Evolutionary conservation across 2,113 vertebrate genomes (phyloP), one percentile per base, ranked within the genome.

Genomic region (Willisornis vidua): DNA sequence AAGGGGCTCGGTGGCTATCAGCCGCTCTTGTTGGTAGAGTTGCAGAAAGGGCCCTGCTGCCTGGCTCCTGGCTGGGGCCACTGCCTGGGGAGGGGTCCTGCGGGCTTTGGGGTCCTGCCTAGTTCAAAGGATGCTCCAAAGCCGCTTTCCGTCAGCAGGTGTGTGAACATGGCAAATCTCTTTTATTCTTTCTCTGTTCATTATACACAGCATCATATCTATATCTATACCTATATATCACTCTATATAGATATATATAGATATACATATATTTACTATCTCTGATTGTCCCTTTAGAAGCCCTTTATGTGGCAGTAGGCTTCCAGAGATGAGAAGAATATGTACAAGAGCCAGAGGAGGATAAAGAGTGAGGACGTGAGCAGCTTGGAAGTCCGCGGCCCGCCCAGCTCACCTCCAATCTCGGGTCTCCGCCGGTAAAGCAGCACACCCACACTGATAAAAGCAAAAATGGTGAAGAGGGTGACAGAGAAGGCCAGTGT

Each of bases 401-500:
- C 99, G 7, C 99, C 99, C 57, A 99, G 98, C 98, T 99, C 99
- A 66, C 99, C 99, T 51, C 99, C 99, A 3, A 99, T 99, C 84
- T 98, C 98, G 0, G 99, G 99, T 94, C 99, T 98, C 92, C 99
- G 98, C 52, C 99, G 98, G 94, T 99, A 99, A 94, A 99, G 98
- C 87, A 99, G 98, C 82, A 99, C 99, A 5, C 98, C 99, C 84
- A 99, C 98, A 87, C 98, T 99, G 96, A 99, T 98, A 95, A 99
- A 99, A 97, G 99, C 99, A 90, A 99, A 99, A 96, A 99, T 99
- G 97, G 99, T 99, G 98, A 99, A 99, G 97, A 99, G 98, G 19
- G 99, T 99, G 97, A 99, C 99, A 0, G 99, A 99, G 98, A 99
- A 99, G 83, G 99, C 99, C 91, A 99, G 97, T 0, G 99, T 99